Evolutionary conservation across 2,888 invertebrate genomes (phyloP), one percentile per base, ranked within the genome.

Genomic region (Nebria brevicollis): DNA sequence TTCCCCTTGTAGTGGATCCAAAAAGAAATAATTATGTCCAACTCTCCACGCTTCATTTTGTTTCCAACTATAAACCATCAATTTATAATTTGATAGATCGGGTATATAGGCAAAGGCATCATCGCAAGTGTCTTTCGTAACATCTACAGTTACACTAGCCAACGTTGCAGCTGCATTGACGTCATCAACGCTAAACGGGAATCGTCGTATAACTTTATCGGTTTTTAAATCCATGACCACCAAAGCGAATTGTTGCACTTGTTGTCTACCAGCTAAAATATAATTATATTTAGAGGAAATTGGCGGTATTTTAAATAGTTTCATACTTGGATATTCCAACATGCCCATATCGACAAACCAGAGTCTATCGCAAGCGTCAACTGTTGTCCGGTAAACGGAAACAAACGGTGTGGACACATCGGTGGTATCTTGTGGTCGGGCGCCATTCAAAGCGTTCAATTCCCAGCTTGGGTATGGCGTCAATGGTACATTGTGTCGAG

Each of bases 291-390:
- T 34, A 72, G 11, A 1, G 15, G 54, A 54, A 13, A 11, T 54
- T 54, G 7, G 54, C 5, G 2, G 2, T 34, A 34, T 34, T 34
- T 34, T 34, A 34, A 34, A 34, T 34, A 34, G 34, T 34, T 34
- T 34, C 86, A 90, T 87, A 92, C 94, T 91, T 76, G 93, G 92
- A 85, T 93, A 91, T 86, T 95, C 94, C 77, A 94, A 87, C 65
- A 93, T 87, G 1, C 96, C 96, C 0, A 94, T 94, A 85, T 96
- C 96, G 0, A 95, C 92, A 86, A 94, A 93, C 96, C 96, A 96
- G 1, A 96, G 89, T 5, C 95, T 89, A 70, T 93, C 92, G 84
- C 95, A 96, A 1, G 88, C 87, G 86, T 96, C 96, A 0, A 94
- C 91, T 11, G 91, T 90, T 0, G 94, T 92, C 70, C 96, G 90